Evolutionary conservation across 1,140 invertebrate genomes (phyloP).

Genomic region (Chionoecetes opilio): DNA sequence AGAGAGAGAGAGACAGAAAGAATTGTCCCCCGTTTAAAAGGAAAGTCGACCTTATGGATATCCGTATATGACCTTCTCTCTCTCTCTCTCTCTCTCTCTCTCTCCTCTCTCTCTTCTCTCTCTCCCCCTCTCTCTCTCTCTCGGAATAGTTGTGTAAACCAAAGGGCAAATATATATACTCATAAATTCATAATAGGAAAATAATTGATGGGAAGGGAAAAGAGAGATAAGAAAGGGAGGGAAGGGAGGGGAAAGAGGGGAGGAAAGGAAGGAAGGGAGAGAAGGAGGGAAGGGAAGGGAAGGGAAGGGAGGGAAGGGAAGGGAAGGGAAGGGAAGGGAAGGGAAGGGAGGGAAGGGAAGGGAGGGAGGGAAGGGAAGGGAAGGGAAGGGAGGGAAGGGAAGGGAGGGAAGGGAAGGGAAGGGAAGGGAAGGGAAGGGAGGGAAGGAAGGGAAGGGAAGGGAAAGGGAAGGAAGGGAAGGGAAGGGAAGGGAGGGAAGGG

Average conservation of each 20-base stretch:
- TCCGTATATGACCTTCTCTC: not conserved
- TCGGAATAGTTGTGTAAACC: no score
- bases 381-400: no score
- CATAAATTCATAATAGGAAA: not conserved
- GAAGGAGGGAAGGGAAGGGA: no score
- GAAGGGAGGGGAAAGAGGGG: no score
- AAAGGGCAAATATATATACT: not conserved
- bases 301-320: no score
- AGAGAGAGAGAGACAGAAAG: no score
- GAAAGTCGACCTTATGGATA: no score
- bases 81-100: constrained; percentile 11
- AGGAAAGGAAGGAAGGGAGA: no score
- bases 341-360: no score
- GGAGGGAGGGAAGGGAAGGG: no score
- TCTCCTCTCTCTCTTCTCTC: not conserved
- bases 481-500: constrained; percentile 8
- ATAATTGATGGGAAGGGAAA: not conserved
- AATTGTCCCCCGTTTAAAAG: no score
- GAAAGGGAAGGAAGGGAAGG: not conserved
- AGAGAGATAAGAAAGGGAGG: not conserved
- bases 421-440: not conserved
- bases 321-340: no score
- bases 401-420: not conserved
- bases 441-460: not conserved
- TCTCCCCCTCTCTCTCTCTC: not conserved